phyloP scores from a whole-genome alignment of 2,888 invertebrate species.

The Nemapogon koenigi region DNA sequence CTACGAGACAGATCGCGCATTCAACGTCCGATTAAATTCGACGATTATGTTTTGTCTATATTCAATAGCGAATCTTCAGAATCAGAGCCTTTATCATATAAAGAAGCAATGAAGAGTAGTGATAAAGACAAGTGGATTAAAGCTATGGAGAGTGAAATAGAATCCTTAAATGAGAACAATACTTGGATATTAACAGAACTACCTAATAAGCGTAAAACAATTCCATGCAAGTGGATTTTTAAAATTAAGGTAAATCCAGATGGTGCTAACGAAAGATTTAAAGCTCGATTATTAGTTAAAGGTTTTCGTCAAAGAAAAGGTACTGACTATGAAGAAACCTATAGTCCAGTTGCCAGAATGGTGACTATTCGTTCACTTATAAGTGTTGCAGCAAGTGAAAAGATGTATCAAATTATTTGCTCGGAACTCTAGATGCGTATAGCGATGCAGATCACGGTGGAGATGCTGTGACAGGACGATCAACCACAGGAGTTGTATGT shows the following conservation, averaged over 20 bases:
- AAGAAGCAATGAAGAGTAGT: slow-evolving; percentile 10
- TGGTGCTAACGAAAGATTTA: not conserved
- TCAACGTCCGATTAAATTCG: slow-evolving; percentile 2
- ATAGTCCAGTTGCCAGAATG: slow-evolving; percentile 11
- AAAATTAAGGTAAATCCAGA: not conserved
- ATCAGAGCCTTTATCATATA: no score
- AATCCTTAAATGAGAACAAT: no score
- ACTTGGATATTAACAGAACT: not conserved
- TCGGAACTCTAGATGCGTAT: not conserved
- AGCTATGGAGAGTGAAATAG: no score
- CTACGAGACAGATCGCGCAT: slow-evolving; percentile 5
- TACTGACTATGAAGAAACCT: not conserved
- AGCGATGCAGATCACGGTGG: slow-evolving; percentile 7
- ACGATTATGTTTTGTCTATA: slow-evolving; percentile 4
- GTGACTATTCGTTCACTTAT: slow-evolving; percentile 12
- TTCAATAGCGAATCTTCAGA: not conserved
- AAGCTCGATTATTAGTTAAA: not conserved
- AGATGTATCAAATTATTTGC: not conserved
- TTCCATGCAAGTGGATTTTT: slow-evolving; percentile 4
- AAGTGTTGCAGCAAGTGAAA: slow-evolving; percentile 11
- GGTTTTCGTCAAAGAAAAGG: not conserved
- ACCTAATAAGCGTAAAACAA: not conserved
- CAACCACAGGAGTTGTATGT: slow-evolving; percentile 1
- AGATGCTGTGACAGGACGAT: not conserved
- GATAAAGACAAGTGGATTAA: slow-evolving; percentile 14